These are phyloP conservation scores for Dynastes grantii DNA, from an alignment of 2,888 invertebrate genomes.

Conservation along the genomic window DNA sequence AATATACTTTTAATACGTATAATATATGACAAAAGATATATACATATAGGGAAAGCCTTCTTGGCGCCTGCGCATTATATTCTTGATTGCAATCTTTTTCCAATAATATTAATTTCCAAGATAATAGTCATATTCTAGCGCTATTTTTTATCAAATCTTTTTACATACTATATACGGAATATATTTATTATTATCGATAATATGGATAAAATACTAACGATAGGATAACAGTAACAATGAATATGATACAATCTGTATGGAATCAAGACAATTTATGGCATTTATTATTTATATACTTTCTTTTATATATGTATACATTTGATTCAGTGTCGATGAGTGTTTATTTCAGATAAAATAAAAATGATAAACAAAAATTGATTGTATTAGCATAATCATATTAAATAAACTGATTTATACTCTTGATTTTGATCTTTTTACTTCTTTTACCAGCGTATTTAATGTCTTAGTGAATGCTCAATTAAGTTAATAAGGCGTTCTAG, in stretches of 20 bases:
- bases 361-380: constrained; percentile 3
- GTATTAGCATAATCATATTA: constrained; percentile 36
- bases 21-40: neutral
- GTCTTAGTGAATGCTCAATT: too few species aligned
- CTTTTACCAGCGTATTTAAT: neutral
- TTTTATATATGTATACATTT: constrained; percentile 18
- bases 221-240: constrained; percentile 9
- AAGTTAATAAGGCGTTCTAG: too few species aligned
- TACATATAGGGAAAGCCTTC: neutral
- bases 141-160: constrained; percentile 43
- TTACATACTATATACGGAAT: constrained; percentile 23
- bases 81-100: constrained; percentile 27
- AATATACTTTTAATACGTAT: constrained; percentile 7
- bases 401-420: constrained; percentile 45
- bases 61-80: constrained; percentile 29
- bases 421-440: neutral
- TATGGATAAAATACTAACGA: constrained; percentile 21
- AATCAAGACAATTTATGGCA: constrained; percentile 37
- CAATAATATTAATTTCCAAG: constrained; percentile 10
- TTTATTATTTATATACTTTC: constrained; percentile 38
- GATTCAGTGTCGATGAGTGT: constrained; percentile 39
- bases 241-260: constrained; percentile 31
- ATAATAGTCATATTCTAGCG: constrained; percentile 36
- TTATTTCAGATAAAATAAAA: constrained; percentile 29
- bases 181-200: constrained; percentile 39